Base-by-base conservation (phyloP, 2,888 invertebrate genomes). In the Drosophila tanythrix region DNA sequence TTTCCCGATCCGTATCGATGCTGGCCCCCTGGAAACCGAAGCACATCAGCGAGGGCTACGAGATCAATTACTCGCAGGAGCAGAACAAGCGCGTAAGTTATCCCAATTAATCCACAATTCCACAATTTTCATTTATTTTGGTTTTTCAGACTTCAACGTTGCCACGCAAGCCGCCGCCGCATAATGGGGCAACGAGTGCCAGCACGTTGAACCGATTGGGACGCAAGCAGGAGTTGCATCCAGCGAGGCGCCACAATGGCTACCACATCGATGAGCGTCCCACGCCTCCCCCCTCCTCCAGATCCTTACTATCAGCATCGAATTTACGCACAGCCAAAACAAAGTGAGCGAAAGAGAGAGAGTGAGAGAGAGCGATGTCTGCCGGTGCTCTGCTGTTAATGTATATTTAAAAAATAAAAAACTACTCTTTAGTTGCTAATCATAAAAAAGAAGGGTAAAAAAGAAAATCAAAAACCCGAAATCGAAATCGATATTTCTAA, bases 1-100 rank as follows among this genome's bases (percentile, higher is more conserved):
- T 97, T 31, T 96, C 97, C 15, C 94, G 96, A 57, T 97, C 97
- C 72, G 97, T 97, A 85, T 97, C 97, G 5, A 96, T 97, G 81
- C 94, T 97, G 90, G 97, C 97, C 0, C 97, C 97, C 5, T 97
- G 97, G 97, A 96, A 95, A 70, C 97, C 97, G 3, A 95, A 95
- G 76, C 95, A 96, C 88, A 94, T 95, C 88, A 94, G 94, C 88
- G 97, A 97, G 84, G 95, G 95, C 62, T 95, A 95, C 90, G 97
- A 97, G 93, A 96, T 97, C 31, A 96, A 97, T 91, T 97, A 97
- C 93, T 96, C 96, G 18, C 96, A 96, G 80, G 92, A 93, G 84
- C 92, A 92, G 70, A 92, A 92, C 64, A 92, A 91, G 67, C 86
- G 91, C 79, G 92, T 92, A 71, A 43, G 82, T 78, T 13, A 21